phyloP scores from a whole-genome alignment of 2,797 vertebrate species.

The Sylvia borin region DNA sequence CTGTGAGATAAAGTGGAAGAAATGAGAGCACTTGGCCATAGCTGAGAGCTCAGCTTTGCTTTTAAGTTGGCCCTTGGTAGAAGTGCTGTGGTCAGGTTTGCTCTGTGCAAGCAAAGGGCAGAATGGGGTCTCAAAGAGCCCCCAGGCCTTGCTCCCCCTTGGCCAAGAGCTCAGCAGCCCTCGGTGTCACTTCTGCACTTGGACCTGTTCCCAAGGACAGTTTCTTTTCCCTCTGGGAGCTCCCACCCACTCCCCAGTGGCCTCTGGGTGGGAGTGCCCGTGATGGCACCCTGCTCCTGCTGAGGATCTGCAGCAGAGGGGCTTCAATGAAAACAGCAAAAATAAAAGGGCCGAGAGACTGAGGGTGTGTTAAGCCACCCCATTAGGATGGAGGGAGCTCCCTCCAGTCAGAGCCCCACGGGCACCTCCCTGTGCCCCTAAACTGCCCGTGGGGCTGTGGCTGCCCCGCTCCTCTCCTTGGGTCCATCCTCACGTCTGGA shows the following conservation, averaged over 20 bases:
- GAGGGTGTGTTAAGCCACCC: not conserved
- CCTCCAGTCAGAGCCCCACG: fast-evolving
- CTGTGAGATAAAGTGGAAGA: not conserved
- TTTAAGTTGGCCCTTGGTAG: not conserved
- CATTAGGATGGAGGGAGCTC: not conserved
- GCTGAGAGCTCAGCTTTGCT: not conserved
- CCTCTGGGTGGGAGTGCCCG: fast-evolving
- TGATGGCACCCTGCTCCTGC: not conserved
- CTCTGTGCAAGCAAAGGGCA: not conserved
- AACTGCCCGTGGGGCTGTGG: fast-evolving
- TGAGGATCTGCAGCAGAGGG: not conserved
- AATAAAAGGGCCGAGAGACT: not conserved
- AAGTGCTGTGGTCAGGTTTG: fast-evolving
- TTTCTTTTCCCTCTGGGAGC: not conserved
- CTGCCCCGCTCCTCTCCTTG: not conserved
- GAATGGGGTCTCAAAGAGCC: not conserved
- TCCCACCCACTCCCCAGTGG: fast-evolving
- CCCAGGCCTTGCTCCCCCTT: not conserved
- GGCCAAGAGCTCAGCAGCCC: not conserved
- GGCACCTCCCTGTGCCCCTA: not conserved
- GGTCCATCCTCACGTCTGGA: fast-evolving
- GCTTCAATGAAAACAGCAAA: not conserved
- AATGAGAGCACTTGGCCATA: not conserved
- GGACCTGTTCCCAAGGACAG: not conserved
- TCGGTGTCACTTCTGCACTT: not conserved